Conservation (phyloP, 2,113 vertebrate species). For the Gopherus evgoodei region DNA sequence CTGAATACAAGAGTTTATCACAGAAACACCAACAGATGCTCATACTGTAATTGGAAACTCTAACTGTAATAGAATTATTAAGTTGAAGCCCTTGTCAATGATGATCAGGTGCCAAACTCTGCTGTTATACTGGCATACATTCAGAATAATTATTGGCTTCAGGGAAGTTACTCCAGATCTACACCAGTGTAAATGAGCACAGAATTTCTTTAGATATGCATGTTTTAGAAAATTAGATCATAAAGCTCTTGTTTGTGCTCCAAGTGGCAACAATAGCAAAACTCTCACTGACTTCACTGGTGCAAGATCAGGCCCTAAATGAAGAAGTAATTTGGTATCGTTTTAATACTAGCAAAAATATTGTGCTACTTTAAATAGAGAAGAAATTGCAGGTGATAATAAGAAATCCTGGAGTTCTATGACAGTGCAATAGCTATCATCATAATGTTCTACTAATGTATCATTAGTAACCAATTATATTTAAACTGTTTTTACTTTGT, state of each 20-base stretch:
- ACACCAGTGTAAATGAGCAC: neutral
- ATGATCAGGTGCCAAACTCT: neutral
- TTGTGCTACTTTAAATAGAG: neutral
- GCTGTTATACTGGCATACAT: neutral
- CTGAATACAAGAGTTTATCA: neutral
- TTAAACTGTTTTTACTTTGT: neutral
- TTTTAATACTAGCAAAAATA: neutral
- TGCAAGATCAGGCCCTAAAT: neutral
- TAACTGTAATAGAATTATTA: neutral
- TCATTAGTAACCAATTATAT: neutral
- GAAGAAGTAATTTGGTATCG: neutral
- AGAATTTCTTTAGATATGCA: neutral
- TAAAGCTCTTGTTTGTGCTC: neutral
- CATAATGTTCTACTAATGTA: neutral
- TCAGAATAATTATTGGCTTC: neutral
- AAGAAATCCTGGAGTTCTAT: neutral
- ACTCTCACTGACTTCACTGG: neutral
- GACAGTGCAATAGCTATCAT: neutral
- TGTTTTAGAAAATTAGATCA: neutral
- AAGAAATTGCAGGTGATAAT: neutral
- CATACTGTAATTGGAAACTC: neutral
- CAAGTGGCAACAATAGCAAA: neutral
- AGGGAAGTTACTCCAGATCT: neutral
- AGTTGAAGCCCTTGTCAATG: neutral
- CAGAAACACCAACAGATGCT: neutral